A percentile compares a stretch with the other conserved stretches of the same genome.
These are phyloP conservation scores for Amphimallon solstitiale DNA, from an alignment of 2,888 invertebrate species.

Conservation along the genomic window DNA sequence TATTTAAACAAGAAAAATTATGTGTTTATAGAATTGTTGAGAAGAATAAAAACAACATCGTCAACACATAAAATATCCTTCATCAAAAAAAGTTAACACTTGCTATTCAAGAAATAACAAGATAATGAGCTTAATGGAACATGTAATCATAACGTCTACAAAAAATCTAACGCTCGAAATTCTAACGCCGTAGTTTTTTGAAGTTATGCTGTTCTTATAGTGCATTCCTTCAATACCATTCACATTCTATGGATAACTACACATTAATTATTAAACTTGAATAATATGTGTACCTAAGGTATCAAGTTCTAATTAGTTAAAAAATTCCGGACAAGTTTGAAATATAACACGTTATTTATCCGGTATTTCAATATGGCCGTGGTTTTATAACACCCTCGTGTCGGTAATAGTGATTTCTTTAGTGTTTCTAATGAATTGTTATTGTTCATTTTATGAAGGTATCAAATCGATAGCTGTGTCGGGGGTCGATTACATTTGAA, in stretches of 20 bases:
- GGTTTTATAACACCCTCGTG: conserved; percentile 30
- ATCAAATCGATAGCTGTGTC: conserved; percentile 11
- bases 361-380: conserved; percentile 22
- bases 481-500: not conserved
- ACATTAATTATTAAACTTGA: conserved; percentile 32
- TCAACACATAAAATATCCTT: no score
- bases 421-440: conserved; percentile 2
- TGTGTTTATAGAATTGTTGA: no score
- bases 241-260: not conserved
- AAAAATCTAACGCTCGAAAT: no score
- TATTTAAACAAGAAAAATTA: no score
- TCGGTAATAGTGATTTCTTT: no score
- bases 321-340: conserved; percentile 28
- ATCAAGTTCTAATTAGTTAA: conserved; percentile 31
- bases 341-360: conserved; percentile 24
- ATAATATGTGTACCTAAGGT: conserved; percentile 23
- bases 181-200: not conserved
- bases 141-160: no score
- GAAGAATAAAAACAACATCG: no score
- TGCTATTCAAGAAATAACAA: no score
- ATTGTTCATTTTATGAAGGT: conserved; percentile 10
- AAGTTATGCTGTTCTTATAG: not conserved
- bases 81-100: no score
- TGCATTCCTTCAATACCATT: conserved; percentile 11
- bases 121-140: no score